These are phyloP conservation scores for Hypomesus transpacificus DNA, from an alignment of 2,113 vertebrate species.

Conservation along the genomic window DNA sequence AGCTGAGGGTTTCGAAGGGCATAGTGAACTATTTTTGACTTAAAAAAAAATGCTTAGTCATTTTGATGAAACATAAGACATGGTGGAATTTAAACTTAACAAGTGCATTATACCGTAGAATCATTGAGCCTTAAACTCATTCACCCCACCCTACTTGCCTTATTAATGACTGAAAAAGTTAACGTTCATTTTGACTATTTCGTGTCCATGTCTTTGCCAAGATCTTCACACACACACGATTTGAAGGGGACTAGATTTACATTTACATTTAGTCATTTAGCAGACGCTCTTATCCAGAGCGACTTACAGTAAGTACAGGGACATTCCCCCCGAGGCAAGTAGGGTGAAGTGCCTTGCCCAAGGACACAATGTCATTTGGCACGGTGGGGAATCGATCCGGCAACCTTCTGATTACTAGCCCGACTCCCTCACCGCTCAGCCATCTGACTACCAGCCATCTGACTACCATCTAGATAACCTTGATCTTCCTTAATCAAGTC, in stretches of 20 bases:
- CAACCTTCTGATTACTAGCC: too few relatives aligned
- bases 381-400: too few relatives aligned
- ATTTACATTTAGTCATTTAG: too few relatives aligned
- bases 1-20: conserved; percentile 13
- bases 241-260: too few relatives aligned
- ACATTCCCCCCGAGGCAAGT: too few relatives aligned
- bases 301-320: too few relatives aligned
- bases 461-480: not conserved
- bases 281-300: too few relatives aligned
- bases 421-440: too few relatives aligned
- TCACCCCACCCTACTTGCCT: not conserved
- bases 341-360: too few relatives aligned
- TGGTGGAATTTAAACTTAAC: conserved; percentile 12
- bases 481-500: not conserved
- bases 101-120: not conserved
- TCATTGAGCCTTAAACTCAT: not conserved
- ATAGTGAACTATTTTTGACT: not conserved
- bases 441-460: too few relatives aligned
- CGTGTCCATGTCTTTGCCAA: conserved; percentile 6
- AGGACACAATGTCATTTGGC: too few relatives aligned
- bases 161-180: not conserved
- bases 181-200: not conserved
- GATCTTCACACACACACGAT: not conserved
- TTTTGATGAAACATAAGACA: too few relatives aligned
- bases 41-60: not conserved